phyloP scores from a whole-genome alignment of 2,888 invertebrate species.

The Leptopterna dolabrata region DNA sequence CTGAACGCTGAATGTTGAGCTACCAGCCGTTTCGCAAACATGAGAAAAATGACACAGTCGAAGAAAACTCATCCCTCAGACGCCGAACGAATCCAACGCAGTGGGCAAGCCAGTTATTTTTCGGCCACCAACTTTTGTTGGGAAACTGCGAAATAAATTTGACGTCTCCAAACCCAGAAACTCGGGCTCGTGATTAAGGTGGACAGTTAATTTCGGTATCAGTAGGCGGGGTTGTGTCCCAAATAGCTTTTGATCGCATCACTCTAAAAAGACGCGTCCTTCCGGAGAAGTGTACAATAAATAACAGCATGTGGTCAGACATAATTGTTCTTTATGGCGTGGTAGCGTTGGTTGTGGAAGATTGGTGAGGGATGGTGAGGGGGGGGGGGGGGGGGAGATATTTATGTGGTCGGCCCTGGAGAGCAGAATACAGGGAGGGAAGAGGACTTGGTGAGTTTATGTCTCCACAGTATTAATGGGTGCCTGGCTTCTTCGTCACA shows the following conservation, averaged over 20 bases:
- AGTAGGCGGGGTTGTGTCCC: slow-evolving; percentile 33
- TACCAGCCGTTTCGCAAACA: too few relatives aligned
- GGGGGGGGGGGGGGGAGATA: not conserved
- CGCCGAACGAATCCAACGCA: not conserved
- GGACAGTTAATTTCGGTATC: slow-evolving; percentile 1
- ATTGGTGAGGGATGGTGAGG: not conserved
- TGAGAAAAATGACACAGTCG: not conserved
- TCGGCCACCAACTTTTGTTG: not conserved
- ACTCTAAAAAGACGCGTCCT: slow-evolving; percentile 46
- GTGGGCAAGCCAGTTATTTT: not conserved
- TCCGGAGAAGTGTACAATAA: slow-evolving; percentile 47
- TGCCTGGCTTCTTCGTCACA: slow-evolving; percentile 33
- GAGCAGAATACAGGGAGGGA: slow-evolving; percentile 25
- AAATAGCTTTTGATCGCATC: slow-evolving; percentile 48
- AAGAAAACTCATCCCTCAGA: not conserved
- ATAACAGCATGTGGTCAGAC: slow-evolving; percentile 55
- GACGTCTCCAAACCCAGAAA: not conserved
- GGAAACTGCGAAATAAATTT: not conserved
- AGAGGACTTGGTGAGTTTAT: slow-evolving; percentile 36
- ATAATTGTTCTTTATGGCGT: slow-evolving; percentile 56
- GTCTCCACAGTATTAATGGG: slow-evolving; percentile 36
- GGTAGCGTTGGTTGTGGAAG: slow-evolving; percentile 23
- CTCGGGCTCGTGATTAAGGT: not conserved
- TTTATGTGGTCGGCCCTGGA: slow-evolving; percentile 23
- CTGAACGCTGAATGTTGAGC: too few relatives aligned